These are phyloP conservation scores for Delia radicum DNA, from an alignment of 1,140 invertebrate species.

Conservation along the genomic window DNA sequence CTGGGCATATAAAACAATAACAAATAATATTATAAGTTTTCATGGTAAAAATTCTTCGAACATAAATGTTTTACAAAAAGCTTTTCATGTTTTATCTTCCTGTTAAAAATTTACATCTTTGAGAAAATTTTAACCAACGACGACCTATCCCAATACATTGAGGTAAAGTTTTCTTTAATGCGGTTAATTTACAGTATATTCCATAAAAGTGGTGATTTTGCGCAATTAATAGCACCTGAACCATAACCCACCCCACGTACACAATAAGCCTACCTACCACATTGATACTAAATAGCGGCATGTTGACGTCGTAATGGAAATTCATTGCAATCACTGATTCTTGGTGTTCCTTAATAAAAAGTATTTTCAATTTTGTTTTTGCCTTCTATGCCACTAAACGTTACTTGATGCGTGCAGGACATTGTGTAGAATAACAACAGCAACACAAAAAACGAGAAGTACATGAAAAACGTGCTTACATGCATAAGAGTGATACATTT, in stretches of 20 bases:
- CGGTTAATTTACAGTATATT: neutral
- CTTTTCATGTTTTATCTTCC: no score
- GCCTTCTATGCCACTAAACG: neutral
- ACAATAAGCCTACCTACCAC: neutral
- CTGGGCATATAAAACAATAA: no score
- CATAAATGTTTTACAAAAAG: neutral
- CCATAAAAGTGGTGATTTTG: slow-evolving; percentile 3
- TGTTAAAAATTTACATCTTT: no score
- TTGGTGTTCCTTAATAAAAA: neutral
- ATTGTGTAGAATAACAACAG: neutral
- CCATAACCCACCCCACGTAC: slow-evolving; percentile 1
- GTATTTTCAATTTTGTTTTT: neutral
- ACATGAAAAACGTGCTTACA: neutral
- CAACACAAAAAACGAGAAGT: neutral
- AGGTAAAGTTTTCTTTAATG: neutral
- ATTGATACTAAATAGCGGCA: slow-evolving; percentile 8
- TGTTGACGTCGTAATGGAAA: slow-evolving; percentile 9
- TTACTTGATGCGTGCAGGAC: slow-evolving; percentile 8
- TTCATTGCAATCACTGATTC: neutral
- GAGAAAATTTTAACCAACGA: neutral
- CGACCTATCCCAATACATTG: neutral
- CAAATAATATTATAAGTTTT: no score
- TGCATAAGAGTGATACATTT: no score
- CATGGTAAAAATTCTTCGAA: no score
- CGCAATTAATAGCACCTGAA: neutral